phyloP scores from a whole-genome alignment of 2,797 vertebrate species.

The Cebuella pygmaea region DNA sequence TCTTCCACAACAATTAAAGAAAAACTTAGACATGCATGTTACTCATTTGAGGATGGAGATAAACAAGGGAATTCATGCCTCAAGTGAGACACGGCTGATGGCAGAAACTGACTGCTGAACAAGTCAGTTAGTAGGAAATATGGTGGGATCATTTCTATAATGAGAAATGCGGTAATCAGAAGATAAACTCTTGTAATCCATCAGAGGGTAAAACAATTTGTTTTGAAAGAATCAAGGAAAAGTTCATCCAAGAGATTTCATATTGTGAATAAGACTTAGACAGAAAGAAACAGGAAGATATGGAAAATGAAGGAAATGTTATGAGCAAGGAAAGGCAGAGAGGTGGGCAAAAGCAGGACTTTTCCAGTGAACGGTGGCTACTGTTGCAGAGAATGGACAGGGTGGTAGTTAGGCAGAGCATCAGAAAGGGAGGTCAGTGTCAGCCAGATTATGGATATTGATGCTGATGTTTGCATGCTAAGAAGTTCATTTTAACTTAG shows the following conservation, averaged over 20 bases:
- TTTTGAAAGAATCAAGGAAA: neutral
- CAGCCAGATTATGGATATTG: neutral
- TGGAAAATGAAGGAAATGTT: neutral
- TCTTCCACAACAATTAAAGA: constrained; percentile 48
- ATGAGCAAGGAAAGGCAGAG: neutral
- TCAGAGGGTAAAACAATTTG: neutral
- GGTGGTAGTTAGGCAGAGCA: neutral
- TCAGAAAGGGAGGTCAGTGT: neutral
- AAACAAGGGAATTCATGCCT: constrained; percentile 16
- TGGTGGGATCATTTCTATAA: neutral
- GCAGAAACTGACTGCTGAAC: neutral
- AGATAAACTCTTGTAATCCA: neutral
- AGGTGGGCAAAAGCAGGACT: neutral
- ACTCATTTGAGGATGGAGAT: neutral
- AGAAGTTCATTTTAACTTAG: constrained; percentile 22
- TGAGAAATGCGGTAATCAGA: neutral
- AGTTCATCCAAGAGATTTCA: neutral
- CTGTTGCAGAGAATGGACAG: neutral
- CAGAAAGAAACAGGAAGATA: neutral
- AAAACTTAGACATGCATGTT: constrained; percentile 41
- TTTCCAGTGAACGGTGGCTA: neutral
- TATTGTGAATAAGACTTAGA: neutral
- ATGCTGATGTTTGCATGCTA: neutral
- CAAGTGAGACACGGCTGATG: neutral
- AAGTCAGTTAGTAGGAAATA: neutral